phyloP scores from a whole-genome alignment of 2,797 vertebrate genomes.

The Sebastes oblongus region DNA sequence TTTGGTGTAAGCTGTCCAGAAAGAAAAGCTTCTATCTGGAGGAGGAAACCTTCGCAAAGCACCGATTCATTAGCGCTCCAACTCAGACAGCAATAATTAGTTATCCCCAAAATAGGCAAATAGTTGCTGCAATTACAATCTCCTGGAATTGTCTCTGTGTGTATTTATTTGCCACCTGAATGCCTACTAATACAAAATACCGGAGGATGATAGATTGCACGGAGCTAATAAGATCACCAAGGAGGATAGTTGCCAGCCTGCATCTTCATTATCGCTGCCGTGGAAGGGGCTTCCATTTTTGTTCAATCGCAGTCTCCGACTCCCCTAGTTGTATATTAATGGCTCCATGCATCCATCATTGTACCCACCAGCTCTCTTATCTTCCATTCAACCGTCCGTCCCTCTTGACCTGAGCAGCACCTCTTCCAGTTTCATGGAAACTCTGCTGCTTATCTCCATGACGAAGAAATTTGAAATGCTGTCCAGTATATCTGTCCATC shows the following conservation, averaged over 20 bases:
- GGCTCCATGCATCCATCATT: slow-evolving; percentile 9
- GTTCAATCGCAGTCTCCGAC: neutral
- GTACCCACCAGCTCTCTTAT: slow-evolving; percentile 7
- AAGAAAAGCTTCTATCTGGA: slow-evolving; percentile 23
- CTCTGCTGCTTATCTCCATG: slow-evolving; percentile 46
- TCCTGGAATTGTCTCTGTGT: slow-evolving; percentile 4
- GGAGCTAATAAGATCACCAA: slow-evolving; percentile 19
- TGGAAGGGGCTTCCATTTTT: slow-evolving; percentile 14
- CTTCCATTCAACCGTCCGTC: slow-evolving; percentile 3
- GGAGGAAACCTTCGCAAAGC: slow-evolving; percentile 12
- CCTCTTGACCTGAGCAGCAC: slow-evolving; percentile 22
- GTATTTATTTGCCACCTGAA: slow-evolving; percentile 30
- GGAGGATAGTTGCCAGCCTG: slow-evolving; percentile 3
- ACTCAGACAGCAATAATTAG: slow-evolving; percentile 26
- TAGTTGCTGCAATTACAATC: slow-evolving; percentile 18
- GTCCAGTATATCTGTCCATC: slow-evolving; percentile 49
- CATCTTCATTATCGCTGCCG: slow-evolving; percentile 13
- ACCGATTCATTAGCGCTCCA: slow-evolving; percentile 28
- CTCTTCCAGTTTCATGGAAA: slow-evolving; percentile 41
- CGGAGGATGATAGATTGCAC: slow-evolving; percentile 32
- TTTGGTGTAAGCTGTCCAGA: slow-evolving; percentile 10
- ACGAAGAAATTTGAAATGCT: slow-evolving; percentile 31
- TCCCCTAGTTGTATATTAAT: slow-evolving; percentile 25
- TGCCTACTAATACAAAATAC: slow-evolving; percentile 14
- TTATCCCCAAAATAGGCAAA: slow-evolving; percentile 31